A percentile compares a stretch with the other conserved stretches of the same genome.
phyloP scores from a whole-genome alignment of 2,113 vertebrate genomes.

The Thalassoma bifasciatum region DNA sequence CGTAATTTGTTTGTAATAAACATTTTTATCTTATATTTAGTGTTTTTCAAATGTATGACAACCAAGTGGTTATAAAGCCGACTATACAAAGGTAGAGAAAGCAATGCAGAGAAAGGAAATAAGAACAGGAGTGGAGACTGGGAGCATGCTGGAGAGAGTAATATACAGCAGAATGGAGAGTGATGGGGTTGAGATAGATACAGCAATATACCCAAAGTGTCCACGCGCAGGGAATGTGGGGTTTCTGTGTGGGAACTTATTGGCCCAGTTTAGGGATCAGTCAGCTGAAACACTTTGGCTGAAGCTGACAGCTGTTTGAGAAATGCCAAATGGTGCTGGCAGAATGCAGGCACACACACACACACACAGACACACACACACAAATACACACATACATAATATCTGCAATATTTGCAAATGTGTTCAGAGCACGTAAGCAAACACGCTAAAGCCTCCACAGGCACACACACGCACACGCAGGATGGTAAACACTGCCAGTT shows the following conservation, averaged over 20 bases:
- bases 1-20: no score
- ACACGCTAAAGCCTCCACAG: background rate
- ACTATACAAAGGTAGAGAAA: background rate
- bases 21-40: no score
- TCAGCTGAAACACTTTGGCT: slow-evolving; percentile 71
- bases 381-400: background rate
- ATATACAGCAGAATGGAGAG: slow-evolving; percentile 35
- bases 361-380: slow-evolving; percentile 16
- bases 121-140: background rate
- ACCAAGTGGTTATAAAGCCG: no score
- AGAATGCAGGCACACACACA: slow-evolving; percentile 11
- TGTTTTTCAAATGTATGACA: no score
- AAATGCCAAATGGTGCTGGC: slow-evolving; percentile 59
- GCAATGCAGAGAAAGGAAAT: background rate
- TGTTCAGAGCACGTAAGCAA: slow-evolving; percentile 35
- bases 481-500: slow-evolving; percentile 19
- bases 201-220: slow-evolving; percentile 51
- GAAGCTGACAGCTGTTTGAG: slow-evolving; percentile 73
- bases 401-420: slow-evolving; percentile 16
- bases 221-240: slow-evolving; percentile 36
- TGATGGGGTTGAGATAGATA: slow-evolving; percentile 53
- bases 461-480: slow-evolving; percentile 14
- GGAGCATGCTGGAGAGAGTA: slow-evolving; percentile 27
- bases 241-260: slow-evolving; percentile 64
- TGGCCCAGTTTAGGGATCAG: slow-evolving; percentile 73